phyloP scores from a whole-genome alignment of 2,888 invertebrate genomes.

The Metacarcinus magister region DNA sequence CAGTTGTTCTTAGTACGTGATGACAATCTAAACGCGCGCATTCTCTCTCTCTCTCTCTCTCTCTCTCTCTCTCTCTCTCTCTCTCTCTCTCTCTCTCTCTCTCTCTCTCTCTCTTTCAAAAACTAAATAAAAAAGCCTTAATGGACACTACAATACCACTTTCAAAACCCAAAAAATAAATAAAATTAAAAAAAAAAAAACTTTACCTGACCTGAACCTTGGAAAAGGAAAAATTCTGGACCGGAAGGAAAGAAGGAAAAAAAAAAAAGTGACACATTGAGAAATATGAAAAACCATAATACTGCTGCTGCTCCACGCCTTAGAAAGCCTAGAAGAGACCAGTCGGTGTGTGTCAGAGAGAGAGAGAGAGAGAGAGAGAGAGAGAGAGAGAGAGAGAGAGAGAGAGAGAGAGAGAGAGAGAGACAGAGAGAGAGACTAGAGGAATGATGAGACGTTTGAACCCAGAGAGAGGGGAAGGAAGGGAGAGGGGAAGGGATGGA shows the following conservation, averaged over 20 bases:
- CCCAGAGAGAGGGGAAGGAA: not conserved
- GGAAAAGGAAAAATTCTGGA: too few species aligned
- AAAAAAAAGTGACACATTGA: not conserved
- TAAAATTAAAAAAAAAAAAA: not conserved
- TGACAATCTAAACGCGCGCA: too few species aligned
- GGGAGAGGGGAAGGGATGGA: not conserved
- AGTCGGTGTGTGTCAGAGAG: not conserved
- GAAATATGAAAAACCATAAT: not conserved
- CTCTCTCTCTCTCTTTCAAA: too few species aligned
- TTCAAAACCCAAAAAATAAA: not conserved
- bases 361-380: slow-evolving; percentile 26
- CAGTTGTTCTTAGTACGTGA: not conserved
- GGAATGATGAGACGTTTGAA: too few species aligned
- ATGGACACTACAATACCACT: too few species aligned
- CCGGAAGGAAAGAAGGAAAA: not conserved
- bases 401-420: slow-evolving; percentile 2
- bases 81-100: not conserved
- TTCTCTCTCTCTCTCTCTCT: too few species aligned
- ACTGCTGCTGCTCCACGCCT: too few species aligned
- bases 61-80: too few species aligned
- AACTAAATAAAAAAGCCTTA: too few species aligned
- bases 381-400: slow-evolving; percentile 17
- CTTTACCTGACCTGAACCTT: not conserved
- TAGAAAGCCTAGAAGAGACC: not conserved
- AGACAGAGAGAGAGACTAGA: not conserved